These are phyloP conservation scores for sheep (Ovis aries) DNA, from an alignment of 2,113 vertebrate genomes.

Conservation along the genomic window DNA sequence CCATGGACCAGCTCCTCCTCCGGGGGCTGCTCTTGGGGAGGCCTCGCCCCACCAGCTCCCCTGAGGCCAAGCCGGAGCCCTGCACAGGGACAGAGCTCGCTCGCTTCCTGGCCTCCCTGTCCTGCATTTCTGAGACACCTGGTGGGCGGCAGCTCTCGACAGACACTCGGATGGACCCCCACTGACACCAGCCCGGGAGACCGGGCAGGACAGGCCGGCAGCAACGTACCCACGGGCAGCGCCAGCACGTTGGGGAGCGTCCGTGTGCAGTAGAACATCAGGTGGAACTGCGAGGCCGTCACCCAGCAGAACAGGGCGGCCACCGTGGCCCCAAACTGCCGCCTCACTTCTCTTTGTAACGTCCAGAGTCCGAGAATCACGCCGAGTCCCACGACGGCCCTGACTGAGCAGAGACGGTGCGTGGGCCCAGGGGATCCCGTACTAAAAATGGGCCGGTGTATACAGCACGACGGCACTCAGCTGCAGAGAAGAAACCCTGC, in stretches of 20 bases:
- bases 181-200: background rate
- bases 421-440: background rate
- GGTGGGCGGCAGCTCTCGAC: background rate
- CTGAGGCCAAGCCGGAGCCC: background rate
- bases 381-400: conserved; percentile 86
- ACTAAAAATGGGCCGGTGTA: rapidly evolving
- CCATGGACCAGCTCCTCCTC: rapidly evolving
- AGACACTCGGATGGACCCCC: rapidly evolving
- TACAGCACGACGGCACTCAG: background rate
- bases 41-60: background rate
- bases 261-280: conserved; percentile 97
- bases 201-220: background rate
- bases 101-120: background rate
- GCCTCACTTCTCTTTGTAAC: conserved; percentile 89
- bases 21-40: rapidly evolving
- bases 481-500: background rate
- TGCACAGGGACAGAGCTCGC: background rate
- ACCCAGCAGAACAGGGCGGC: conserved; percentile 89
- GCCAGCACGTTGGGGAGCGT: conserved; percentile 95
- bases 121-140: background rate
- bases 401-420: conserved; percentile 76
- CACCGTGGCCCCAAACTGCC: conserved; percentile 89
- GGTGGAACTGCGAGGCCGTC: conserved; percentile 93
- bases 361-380: conserved; percentile 88
- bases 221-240: conserved; percentile 87